Conservation (phyloP, 2,888 invertebrate genomes). For the Machimus rusticus region DNA sequence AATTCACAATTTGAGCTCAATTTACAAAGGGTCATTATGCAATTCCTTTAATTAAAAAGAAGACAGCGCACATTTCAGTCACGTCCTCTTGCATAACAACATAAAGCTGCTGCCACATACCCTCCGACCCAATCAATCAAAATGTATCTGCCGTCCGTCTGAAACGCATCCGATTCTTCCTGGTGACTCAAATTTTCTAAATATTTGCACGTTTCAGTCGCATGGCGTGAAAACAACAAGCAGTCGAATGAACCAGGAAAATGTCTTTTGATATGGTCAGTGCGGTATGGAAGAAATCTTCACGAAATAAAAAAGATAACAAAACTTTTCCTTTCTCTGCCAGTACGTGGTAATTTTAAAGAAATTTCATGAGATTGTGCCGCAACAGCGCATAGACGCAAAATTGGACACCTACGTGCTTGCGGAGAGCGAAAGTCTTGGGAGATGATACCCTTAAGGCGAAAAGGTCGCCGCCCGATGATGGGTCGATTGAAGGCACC, state of each 20-base stretch:
- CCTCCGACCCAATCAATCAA: not conserved
- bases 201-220: not conserved
- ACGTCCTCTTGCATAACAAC: not conserved
- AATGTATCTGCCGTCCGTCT: not conserved
- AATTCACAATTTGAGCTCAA: not conserved
- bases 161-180: not conserved
- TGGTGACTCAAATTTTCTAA: not conserved
- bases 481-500: not conserved
- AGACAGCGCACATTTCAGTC: not conserved
- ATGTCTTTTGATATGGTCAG: not conserved
- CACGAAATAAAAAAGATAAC: not conserved
- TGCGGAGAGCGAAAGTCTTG: constrained; percentile 18
- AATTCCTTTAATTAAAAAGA: not conserved
- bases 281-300: not conserved
- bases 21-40: not conserved
- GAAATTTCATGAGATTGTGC: not conserved
- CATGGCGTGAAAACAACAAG: not conserved
- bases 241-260: not conserved
- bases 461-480: not conserved
- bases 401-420: constrained; percentile 24
- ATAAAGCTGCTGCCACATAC: not conserved
- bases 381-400: not conserved
- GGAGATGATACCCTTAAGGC: not conserved
- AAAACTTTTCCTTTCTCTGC: not conserved
- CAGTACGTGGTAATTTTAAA: not conserved